Evolutionary conservation across 2,113 vertebrate species (phyloP).

Genomic region (Nanger granti): DNA sequence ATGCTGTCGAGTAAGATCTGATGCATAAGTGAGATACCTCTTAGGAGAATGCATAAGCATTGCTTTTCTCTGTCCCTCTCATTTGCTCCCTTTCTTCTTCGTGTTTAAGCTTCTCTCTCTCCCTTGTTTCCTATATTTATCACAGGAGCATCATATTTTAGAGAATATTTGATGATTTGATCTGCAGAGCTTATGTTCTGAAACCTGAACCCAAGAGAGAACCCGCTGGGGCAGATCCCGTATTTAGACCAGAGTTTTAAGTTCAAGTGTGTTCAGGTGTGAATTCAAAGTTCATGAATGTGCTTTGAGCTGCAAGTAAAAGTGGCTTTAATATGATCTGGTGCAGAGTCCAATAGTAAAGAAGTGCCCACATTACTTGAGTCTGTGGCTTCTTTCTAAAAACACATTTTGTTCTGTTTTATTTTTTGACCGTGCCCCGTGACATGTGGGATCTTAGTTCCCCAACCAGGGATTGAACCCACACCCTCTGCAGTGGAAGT

Average conservation of each 20-base stretch:
- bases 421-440: not conserved
- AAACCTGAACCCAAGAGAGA: not conserved
- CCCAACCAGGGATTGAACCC: not conserved
- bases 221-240: accelerated
- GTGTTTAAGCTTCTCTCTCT: not conserved
- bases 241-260: too few relatives aligned
- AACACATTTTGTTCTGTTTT: not conserved
- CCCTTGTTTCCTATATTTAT: not conserved
- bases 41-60: accelerated
- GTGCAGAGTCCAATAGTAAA: not conserved
- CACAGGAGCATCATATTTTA: accelerated
- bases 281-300: too few relatives aligned
- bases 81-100: not conserved
- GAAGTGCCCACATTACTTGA: accelerated
- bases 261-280: too few relatives aligned
- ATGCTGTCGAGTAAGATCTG: accelerated
- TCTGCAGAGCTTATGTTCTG: not conserved
- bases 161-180: not conserved
- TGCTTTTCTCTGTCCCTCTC: not conserved
- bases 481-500: not conserved
- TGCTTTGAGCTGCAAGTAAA: not conserved
- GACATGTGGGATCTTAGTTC: not conserved
- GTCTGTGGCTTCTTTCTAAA: not conserved
- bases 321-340: accelerated
- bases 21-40: accelerated